These are phyloP conservation scores for Erynnis tages DNA, from an alignment of 2,888 invertebrate genomes.

Conservation along the genomic window DNA sequence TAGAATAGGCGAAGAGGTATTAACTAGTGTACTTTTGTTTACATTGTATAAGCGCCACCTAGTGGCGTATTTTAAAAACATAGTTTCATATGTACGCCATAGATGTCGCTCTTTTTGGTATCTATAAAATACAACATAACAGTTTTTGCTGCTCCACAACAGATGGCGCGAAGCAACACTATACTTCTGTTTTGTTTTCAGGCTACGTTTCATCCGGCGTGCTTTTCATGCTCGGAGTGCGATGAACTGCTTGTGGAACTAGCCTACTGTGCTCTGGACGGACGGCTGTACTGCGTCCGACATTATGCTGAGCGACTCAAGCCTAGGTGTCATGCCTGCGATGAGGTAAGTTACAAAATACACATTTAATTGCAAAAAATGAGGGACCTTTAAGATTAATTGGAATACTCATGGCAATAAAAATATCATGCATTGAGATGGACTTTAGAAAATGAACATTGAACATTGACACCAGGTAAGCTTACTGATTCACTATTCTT, in stretches of 20 bases:
- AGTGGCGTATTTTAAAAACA: neutral
- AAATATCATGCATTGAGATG: too few relatives aligned
- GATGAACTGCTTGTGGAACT: slow-evolving; percentile 97
- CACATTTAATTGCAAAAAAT: neutral
- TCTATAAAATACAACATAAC: neutral
- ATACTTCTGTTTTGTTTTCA: slow-evolving; percentile 36
- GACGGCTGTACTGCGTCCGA: slow-evolving; percentile 93
- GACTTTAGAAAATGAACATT: too few relatives aligned
- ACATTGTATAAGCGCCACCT: slow-evolving; percentile 41
- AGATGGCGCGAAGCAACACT: slow-evolving; percentile 41
- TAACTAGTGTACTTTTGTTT: too few relatives aligned
- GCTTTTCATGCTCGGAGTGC: slow-evolving; percentile 95
- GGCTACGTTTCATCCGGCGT: slow-evolving; percentile 94
- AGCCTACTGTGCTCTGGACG: slow-evolving; percentile 96
- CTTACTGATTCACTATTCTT: too few relatives aligned
- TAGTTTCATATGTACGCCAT: neutral
- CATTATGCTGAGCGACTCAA: slow-evolving; percentile 98
- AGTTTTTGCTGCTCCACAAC: slow-evolving; percentile 33
- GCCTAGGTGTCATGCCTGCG: slow-evolving; percentile 97
- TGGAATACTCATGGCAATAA: too few relatives aligned
- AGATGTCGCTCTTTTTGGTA: neutral
- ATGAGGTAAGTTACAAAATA: slow-evolving; percentile 97
- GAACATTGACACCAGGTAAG: too few relatives aligned
- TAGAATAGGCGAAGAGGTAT: slow-evolving; percentile 87
- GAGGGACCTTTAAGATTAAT: too few relatives aligned